Conservation (phyloP, 2,113 vertebrate species). For the Corythornis vintsioides region DNA sequence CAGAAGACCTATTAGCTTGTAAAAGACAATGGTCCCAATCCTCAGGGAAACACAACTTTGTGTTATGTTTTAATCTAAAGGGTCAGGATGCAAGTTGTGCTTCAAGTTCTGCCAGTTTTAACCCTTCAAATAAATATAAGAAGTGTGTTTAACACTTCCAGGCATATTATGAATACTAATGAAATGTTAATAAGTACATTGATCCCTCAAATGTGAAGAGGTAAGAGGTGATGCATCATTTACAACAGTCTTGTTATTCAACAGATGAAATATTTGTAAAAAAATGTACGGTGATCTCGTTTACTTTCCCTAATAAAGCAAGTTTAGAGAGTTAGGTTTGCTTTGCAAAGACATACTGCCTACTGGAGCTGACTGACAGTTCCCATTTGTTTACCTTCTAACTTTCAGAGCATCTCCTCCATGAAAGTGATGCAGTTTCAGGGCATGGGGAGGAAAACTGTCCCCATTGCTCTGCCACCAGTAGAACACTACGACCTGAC, state of each 20-base stretch:
- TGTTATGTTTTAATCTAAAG: background rate
- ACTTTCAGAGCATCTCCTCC: conserved; percentile 83
- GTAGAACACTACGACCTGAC: conserved; percentile 80
- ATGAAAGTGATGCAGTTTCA: conserved; percentile 94
- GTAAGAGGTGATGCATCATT: background rate
- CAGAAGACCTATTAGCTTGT: background rate
- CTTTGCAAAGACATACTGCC: background rate
- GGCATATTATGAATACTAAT: background rate
- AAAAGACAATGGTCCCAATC: background rate
- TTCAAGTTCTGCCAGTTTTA: background rate
- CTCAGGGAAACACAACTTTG: background rate
- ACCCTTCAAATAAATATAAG: background rate
- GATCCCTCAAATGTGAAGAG: background rate
- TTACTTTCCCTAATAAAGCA: background rate
- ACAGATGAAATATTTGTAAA: background rate
- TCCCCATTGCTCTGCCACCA: conserved; percentile 72
- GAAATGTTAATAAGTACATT: background rate
- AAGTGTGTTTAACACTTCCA: background rate
- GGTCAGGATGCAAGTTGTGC: background rate
- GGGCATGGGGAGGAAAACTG: conserved; percentile 74
- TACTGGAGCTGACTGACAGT: background rate
- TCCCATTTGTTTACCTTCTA: background rate
- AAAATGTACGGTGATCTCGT: background rate
- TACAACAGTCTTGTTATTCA: background rate
- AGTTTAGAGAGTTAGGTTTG: background rate